Conservation (phyloP, 2,888 invertebrate genomes). For the Drosophila prostipennis region DNA sequence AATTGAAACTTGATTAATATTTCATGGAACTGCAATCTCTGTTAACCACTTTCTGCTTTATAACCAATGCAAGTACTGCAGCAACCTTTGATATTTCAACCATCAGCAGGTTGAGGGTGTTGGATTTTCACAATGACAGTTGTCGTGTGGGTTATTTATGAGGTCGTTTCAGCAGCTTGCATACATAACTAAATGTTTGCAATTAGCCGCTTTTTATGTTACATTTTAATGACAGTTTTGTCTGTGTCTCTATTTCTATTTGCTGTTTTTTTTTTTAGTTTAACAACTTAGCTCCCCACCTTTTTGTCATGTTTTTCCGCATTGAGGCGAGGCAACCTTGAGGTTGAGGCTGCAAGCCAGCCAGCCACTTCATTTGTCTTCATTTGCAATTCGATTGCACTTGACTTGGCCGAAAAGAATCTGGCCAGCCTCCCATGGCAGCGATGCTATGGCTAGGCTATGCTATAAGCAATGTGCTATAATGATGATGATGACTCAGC, state of each 20-base stretch:
- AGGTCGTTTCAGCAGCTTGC: conserved; percentile 51
- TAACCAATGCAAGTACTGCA: neutral
- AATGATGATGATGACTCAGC: conserved; percentile 64
- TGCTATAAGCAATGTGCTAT: neutral
- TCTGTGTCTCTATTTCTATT: conserved; percentile 8
- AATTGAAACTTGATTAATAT: too few species aligned
- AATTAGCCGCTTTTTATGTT: conserved; percentile 74
- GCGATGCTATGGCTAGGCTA: neutral
- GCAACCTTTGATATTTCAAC: conserved; percentile 11
- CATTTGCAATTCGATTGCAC: conserved; percentile 70
- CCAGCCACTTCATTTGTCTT: conserved; percentile 61
- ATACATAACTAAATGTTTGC: conserved; percentile 51
- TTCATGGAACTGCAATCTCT: too few species aligned
- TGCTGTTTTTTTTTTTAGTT: conserved; percentile 13
- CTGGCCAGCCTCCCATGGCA: conserved; percentile 34
- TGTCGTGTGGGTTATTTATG: conserved; percentile 56
- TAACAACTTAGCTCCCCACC: conserved; percentile 2
- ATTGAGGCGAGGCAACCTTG: conserved; percentile 69
- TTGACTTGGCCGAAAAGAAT: conserved; percentile 53
- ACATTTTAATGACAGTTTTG: conserved; percentile 72
- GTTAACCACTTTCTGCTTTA: too few species aligned
- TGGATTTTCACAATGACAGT: conserved; percentile 25
- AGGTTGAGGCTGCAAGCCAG: conserved; percentile 31
- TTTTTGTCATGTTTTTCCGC: conserved; percentile 68
- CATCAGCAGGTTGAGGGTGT: conserved; percentile 19